Evolutionary conservation across 2,113 vertebrate genomes (phyloP), one percentile per base, ranked within the genome.

Genomic region (Glaucidium brasilianum): DNA sequence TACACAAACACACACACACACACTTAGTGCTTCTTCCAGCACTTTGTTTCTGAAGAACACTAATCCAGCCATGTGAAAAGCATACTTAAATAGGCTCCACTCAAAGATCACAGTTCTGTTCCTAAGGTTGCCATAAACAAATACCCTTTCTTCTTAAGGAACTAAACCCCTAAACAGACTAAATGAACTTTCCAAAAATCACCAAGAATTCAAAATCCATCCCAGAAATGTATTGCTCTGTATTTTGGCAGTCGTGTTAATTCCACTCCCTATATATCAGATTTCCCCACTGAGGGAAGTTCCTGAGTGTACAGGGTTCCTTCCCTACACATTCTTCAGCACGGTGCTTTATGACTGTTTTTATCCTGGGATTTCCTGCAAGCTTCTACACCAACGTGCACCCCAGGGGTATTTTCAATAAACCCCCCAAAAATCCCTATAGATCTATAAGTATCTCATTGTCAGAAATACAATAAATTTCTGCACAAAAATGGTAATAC

Each of bases 401-500:
- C 43, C 52, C 75, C 60, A 63, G 84, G 32, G 69, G 39, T 91
- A 92, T 86, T 82, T 94, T 55, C 91, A 95, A 86, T 86, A 97
- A 97, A 55, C 12, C 32, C 27, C 29, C 11, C 74, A 72, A 41
- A 94, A 96, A 96, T 96, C 88, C 84, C 77, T 85, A 32, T n/a
- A 93, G 68, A 77, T 69, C 30, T 80, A 59, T 82, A 92, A 91
- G 43, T 83, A 84, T 91, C 77, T 92, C 12, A 76, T 89, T 96
- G 95, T 96, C 88, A 94, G 47, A 80, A 91, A 84, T 67, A 87
- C 82, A 96, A 94, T 95, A 95, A 94, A 94, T 85, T 91, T 89
- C 89, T 90, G 85, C 62, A 93, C 59, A 85, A 79, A 94, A 89
- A 22, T 30, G 9, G 55, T 77, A 90, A 94, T 87, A 94, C 50